Evolutionary conservation across 2,888 invertebrate species (phyloP).

Genomic region (Uloborus plumipes): DNA sequence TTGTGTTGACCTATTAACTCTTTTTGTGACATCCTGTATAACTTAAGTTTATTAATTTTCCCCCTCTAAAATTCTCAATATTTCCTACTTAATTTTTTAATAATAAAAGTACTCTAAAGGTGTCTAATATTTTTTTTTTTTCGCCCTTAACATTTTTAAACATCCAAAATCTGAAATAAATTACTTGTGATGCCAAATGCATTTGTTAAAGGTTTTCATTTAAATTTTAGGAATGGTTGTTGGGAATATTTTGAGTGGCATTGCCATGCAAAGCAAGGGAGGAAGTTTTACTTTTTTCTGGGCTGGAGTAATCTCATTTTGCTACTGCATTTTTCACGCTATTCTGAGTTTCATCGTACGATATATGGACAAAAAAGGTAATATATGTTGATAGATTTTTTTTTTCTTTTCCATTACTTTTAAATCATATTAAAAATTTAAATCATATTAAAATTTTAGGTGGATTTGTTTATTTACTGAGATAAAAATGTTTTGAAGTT

Average conservation of each 20-base stretch:
- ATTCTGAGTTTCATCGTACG: constrained; percentile 23
- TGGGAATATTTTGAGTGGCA: constrained; percentile 55
- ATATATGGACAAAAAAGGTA: constrained; percentile 36
- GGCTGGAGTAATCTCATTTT: constrained; percentile 37
- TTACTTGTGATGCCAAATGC: neutral
- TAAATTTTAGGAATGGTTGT: constrained; percentile 47
- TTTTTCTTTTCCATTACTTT: neutral
- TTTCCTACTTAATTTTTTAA: too few species aligned
- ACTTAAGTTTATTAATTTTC: too few species aligned
- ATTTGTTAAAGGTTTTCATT: neutral
- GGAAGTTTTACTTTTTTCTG: constrained; percentile 41
- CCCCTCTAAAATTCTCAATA: too few species aligned
- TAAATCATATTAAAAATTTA: neutral
- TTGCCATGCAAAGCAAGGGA: constrained; percentile 31
- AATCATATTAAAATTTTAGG: too few species aligned
- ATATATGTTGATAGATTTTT: neutral
- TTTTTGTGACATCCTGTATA: too few species aligned
- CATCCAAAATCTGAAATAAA: neutral
- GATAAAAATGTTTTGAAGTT: too few species aligned
- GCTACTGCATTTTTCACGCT: constrained; percentile 27
- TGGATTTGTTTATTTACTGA: too few species aligned
- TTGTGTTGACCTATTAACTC: too few species aligned
- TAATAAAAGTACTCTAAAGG: neutral
- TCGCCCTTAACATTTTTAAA: too few species aligned
- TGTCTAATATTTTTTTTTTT: neutral